Percentiles rank a stretch among this genome's conserved stretches.
phyloP scores from a whole-genome alignment of 2,888 invertebrate species.

The Teleiodes luculella region DNA sequence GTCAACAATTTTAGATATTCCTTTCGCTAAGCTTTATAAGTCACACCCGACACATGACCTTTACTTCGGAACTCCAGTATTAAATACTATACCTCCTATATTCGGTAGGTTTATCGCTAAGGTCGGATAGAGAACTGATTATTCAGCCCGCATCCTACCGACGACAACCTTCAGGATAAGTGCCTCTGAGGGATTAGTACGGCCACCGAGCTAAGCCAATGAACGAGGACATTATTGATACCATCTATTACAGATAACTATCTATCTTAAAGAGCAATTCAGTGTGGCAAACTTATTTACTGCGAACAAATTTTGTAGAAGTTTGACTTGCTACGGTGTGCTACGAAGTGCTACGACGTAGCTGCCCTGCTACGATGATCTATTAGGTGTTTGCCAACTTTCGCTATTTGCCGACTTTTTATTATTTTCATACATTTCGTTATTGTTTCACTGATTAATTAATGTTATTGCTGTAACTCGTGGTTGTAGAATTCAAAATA shows the following conservation, averaged over 20 bases:
- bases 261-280: background rate
- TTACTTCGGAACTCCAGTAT: too few species aligned
- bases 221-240: background rate
- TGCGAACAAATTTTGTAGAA: background rate
- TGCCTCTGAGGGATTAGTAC: conserved; percentile 17
- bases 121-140: conserved; percentile 30
- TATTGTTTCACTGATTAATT: too few species aligned
- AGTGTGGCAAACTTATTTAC: background rate
- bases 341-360: too few species aligned
- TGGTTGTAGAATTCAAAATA: too few species aligned
- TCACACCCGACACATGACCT: too few species aligned
- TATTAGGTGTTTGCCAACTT: too few species aligned
- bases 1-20: too few species aligned
- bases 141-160: conserved; percentile 41
- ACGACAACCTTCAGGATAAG: conserved; percentile 46
- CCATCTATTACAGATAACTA: background rate
- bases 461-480: too few species aligned
- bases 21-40: too few species aligned
- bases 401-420: too few species aligned
- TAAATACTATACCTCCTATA: background rate
- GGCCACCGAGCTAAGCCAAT: background rate
- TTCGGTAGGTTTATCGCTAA: background rate
- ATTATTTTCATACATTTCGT: too few species aligned
- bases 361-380: too few species aligned
- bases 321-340: background rate